These are phyloP conservation scores for Mesitornis unicolor DNA, from an alignment of 2,113 vertebrate species.

Conservation along the genomic window DNA sequence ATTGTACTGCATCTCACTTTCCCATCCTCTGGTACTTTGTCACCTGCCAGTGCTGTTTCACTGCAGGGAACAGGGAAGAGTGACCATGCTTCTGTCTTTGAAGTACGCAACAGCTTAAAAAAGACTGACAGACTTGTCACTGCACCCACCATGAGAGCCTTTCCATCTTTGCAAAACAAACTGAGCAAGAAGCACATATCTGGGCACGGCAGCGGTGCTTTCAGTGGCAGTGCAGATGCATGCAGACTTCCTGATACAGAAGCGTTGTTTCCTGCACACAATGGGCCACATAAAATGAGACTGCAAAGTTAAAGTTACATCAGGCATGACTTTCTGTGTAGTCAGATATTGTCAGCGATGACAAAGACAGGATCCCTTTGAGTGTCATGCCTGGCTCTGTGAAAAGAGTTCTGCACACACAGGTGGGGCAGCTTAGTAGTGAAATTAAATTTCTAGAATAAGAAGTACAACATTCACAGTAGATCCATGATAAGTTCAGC, in stretches of 20 bases:
- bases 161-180: neutral
- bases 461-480: neutral
- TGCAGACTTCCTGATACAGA: conserved; percentile 13
- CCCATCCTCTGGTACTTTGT: neutral
- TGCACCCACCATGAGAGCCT: neutral
- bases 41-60: neutral
- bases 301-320: neutral
- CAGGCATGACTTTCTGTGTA: neutral
- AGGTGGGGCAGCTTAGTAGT: neutral
- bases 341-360: neutral
- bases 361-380: neutral
- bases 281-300: neutral
- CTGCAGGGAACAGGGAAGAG: neutral
- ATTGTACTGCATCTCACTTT: neutral
- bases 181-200: neutral
- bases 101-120: neutral
- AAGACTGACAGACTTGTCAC: neutral
- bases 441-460: neutral
- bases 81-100: neutral
- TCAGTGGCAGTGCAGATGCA: neutral
- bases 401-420: neutral
- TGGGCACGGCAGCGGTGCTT: neutral
- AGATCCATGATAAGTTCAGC: neutral
- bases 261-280: neutral
- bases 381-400: neutral